Conservation (phyloP, 2,888 invertebrate species). For the Scaptomyza reducta region DNA sequence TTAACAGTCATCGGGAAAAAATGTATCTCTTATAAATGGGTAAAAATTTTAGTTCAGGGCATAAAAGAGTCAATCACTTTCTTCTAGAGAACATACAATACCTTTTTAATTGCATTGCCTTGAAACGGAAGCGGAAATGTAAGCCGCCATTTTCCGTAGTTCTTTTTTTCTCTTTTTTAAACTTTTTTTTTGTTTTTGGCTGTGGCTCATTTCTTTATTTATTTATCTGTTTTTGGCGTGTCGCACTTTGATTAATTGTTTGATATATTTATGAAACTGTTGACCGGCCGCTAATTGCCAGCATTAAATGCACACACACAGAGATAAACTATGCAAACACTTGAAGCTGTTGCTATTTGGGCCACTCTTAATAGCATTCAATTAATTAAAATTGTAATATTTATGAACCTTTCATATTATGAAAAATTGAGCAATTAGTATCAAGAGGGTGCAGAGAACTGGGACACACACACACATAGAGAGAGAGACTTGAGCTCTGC, state of each 20-base stretch:
- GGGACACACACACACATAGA: constrained; percentile 10
- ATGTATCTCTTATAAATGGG: no score
- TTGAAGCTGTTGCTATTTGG: constrained; percentile 28
- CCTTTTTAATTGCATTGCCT: background rate
- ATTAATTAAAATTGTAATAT: constrained; percentile 73
- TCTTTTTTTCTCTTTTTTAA: background rate
- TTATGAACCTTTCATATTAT: constrained; percentile 66
- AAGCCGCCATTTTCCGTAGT: constrained; percentile 58
- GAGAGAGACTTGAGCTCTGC: background rate
- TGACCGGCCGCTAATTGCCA: constrained; percentile 53
- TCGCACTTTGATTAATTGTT: constrained; percentile 53
- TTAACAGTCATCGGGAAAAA: no score
- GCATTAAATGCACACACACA: constrained; percentile 28
- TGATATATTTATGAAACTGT: constrained; percentile 56
- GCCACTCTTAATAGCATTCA: constrained; percentile 49
- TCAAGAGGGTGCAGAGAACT: constrained; percentile 12
- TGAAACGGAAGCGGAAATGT: constrained; percentile 49
- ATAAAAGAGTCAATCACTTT: background rate
- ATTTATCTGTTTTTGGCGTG: constrained; percentile 9
- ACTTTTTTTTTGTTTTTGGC: background rate
- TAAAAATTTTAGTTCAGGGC: background rate
- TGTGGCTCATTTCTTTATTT: constrained; percentile 7
- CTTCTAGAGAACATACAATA: background rate
- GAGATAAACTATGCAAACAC: background rate
- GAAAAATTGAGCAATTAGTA: constrained; percentile 66